A percentile compares a stretch with the other conserved stretches of the same genome.
Evolutionary conservation across 2,888 invertebrate species (phyloP).

Genomic region (Andricus curvator): DNA sequence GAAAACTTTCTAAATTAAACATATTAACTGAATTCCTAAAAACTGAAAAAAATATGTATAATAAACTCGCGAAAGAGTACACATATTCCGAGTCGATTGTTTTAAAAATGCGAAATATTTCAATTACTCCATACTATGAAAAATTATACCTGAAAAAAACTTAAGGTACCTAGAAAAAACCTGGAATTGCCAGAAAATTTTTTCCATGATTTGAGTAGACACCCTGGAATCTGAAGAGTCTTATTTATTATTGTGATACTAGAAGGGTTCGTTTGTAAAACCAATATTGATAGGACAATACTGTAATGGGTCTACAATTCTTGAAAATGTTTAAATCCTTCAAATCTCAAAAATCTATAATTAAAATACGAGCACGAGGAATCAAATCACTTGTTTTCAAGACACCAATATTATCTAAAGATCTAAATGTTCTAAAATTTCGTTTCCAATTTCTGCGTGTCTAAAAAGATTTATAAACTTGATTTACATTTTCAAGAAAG

Average conservation of each 20-base stretch:
- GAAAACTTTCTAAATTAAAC: no score
- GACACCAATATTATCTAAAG: not conserved
- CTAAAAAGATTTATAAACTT: not conserved
- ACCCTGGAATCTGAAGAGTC: conserved; percentile 48
- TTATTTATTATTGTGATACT: conserved; percentile 62
- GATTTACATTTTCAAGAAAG: conserved; percentile 11
- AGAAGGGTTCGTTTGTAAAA: conserved; percentile 33
- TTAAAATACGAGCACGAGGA: conserved; percentile 22
- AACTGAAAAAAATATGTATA: no score
- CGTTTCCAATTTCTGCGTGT: not conserved
- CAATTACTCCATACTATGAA: no score
- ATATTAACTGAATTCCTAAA: no score
- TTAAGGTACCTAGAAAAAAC: no score
- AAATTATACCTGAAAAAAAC: no score
- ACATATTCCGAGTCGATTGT: no score
- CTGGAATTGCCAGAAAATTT: no score
- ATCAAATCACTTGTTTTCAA: conserved; percentile 27
- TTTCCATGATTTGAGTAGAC: no score
- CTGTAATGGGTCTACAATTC: not conserved
- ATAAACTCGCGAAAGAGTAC: no score
- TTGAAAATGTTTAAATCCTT: not conserved
- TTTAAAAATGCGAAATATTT: no score
- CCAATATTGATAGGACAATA: not conserved
- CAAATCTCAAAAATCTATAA: not conserved
- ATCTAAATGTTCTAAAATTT: not conserved